phyloP scores from a whole-genome alignment of 2,113 vertebrate genomes.

The Hepsetus odoe region DNA sequence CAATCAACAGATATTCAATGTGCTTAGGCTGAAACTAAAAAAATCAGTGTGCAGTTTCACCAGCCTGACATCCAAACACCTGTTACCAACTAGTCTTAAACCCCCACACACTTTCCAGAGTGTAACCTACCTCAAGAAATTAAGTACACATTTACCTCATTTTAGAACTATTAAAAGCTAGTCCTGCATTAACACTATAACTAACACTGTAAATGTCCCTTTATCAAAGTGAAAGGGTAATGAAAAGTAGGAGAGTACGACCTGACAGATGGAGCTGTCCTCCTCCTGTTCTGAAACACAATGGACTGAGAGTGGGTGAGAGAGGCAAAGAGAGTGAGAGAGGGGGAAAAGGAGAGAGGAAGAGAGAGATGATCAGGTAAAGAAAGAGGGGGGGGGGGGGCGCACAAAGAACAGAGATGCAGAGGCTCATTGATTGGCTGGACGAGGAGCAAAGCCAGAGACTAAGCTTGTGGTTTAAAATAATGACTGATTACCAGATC shows the following conservation, averaged over 20 bases:
- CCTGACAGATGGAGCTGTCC: slow-evolving; percentile 55
- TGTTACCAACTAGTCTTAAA: neutral
- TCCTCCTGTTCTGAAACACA: slow-evolving; percentile 39
- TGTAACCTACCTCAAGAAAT: neutral
- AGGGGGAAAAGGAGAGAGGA: slow-evolving; percentile 20
- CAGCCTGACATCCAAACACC: neutral
- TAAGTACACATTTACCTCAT: neutral
- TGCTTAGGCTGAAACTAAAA: neutral
- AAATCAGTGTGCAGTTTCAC: neutral
- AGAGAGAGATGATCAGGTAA: slow-evolving; percentile 46
- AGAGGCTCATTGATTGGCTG: slow-evolving; percentile 45
- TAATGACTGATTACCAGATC: slow-evolving; percentile 54
- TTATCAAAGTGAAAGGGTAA: neutral
- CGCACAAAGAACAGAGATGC: slow-evolving; percentile 21
- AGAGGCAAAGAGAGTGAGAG: slow-evolving; percentile 35
- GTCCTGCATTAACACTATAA: neutral
- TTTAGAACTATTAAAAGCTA: neutral
- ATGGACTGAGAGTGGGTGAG: slow-evolving; percentile 38
- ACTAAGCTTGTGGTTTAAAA: slow-evolving; percentile 52
- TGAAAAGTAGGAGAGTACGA: slow-evolving; percentile 57
- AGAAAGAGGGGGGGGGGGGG: slow-evolving; percentile 38
- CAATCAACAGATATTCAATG: neutral
- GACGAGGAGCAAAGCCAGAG: slow-evolving; percentile 38
- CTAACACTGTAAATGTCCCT: neutral
- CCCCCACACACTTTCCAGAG: neutral